Evolutionary conservation across 2,113 vertebrate species (phyloP).

Genomic region (Nothocercus julius): DNA sequence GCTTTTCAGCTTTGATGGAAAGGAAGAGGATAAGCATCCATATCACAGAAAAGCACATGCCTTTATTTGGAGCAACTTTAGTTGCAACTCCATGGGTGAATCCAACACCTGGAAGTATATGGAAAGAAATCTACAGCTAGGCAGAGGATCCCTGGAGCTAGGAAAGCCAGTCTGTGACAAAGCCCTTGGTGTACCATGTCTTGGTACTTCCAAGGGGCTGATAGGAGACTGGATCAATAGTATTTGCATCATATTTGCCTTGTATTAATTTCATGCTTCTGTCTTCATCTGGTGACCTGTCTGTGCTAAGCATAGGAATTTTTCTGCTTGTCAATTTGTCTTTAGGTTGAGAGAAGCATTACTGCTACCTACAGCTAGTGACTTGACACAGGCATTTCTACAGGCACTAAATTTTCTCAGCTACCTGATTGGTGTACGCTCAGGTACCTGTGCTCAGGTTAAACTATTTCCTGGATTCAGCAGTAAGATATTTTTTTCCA

Average conservation of each 20-base stretch:
- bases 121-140: background rate
- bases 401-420: background rate
- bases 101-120: background rate
- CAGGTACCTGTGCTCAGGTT: background rate
- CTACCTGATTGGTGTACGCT: background rate
- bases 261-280: background rate
- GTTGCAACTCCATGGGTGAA: background rate
- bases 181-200: background rate
- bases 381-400: background rate
- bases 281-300: background rate
- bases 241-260: background rate
- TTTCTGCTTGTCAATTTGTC: background rate
- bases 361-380: background rate
- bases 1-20: background rate
- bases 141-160: background rate
- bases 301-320: conserved; percentile 8
- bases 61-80: background rate
- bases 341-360: background rate
- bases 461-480: background rate
- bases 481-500: background rate
- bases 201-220: background rate
- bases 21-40: background rate
- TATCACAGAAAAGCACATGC: conserved; percentile 16
- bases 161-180: background rate
- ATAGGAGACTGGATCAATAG: background rate